Evolutionary conservation across 2,888 invertebrate genomes (phyloP).

Genomic region (Drosophila picticornis): DNA sequence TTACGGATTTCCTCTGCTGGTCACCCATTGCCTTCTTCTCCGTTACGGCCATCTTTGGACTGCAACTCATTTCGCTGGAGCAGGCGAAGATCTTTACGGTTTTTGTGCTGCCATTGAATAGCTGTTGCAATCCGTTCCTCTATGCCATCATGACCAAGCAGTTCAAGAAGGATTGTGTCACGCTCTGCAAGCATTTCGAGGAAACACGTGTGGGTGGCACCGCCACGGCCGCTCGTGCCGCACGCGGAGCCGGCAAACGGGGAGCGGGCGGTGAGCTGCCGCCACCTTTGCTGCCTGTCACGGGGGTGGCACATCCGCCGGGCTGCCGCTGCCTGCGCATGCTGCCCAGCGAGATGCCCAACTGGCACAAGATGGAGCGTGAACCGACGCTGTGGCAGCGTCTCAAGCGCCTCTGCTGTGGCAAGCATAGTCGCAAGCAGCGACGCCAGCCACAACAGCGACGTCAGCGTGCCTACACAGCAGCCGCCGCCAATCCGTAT

Average conservation of each 20-base stretch:
- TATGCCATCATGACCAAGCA: constrained; percentile 99
- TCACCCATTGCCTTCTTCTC: constrained; percentile 98
- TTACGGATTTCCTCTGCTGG: constrained; percentile 99
- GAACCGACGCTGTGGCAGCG: constrained; percentile 80
- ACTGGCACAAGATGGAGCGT: constrained; percentile 82
- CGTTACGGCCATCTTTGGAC: constrained; percentile 96
- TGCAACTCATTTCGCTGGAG: constrained; percentile 95
- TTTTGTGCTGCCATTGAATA: constrained; percentile 97
- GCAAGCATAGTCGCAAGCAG: constrained; percentile 61
- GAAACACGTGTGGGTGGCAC: constrained; percentile 91
- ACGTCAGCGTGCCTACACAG: constrained; percentile 81
- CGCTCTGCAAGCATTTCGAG: constrained; percentile 98
- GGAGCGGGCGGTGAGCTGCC: constrained; percentile 89
- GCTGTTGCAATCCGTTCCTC: constrained; percentile 98
- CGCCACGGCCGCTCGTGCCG: constrained; percentile 40
- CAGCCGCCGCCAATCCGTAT: constrained; percentile 88
- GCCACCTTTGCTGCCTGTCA: constrained; percentile 85
- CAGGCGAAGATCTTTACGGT: constrained; percentile 98
- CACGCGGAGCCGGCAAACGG: constrained; percentile 54
- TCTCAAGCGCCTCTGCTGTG: constrained; percentile 79
- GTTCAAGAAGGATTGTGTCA: constrained; percentile 98
- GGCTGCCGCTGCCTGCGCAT: constrained; percentile 86
- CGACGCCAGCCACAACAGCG: constrained; percentile 71
- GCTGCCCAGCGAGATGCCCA: constrained; percentile 84
- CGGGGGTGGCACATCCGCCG: constrained; percentile 81